Conservation (phyloP, 2,113 vertebrate species). For the Perccottus glenii region DNA sequence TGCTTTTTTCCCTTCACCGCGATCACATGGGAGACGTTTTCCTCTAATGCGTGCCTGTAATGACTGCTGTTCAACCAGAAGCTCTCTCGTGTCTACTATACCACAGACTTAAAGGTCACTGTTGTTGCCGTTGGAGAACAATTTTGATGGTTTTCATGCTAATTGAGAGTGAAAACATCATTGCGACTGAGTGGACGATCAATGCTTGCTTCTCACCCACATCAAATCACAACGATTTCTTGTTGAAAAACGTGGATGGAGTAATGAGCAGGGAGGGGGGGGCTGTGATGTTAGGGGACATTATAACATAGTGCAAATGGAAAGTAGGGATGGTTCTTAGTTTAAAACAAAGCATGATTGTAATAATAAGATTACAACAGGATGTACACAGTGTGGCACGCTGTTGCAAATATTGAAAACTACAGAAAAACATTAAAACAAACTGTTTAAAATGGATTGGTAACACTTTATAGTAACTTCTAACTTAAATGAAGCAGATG, state of each 20-base stretch:
- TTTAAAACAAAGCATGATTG: no score
- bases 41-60: neutral
- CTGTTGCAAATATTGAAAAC: no score
- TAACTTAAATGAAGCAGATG: no score
- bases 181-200: conserved; percentile 22
- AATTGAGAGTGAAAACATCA: conserved; percentile 29
- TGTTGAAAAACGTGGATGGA: neutral
- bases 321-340: no score
- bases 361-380: no score
- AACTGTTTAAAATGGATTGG: no score
- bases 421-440: no score
- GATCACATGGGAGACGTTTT: neutral
- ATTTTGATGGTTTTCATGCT: conserved; percentile 32
- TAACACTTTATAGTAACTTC: no score
- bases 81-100: conserved; percentile 5
- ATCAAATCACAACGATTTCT: neutral
- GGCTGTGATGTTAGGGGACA: no score
- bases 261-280: neutral
- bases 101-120: neutral
- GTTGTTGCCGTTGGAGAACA: conserved; percentile 9
- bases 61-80: neutral
- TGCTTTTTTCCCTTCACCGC: neutral
- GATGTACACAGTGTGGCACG: no score
- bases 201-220: neutral
- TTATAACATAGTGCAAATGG: no score